phyloP scores from a whole-genome alignment of 2,888 invertebrate species.

The Eilema sororculum region DNA sequence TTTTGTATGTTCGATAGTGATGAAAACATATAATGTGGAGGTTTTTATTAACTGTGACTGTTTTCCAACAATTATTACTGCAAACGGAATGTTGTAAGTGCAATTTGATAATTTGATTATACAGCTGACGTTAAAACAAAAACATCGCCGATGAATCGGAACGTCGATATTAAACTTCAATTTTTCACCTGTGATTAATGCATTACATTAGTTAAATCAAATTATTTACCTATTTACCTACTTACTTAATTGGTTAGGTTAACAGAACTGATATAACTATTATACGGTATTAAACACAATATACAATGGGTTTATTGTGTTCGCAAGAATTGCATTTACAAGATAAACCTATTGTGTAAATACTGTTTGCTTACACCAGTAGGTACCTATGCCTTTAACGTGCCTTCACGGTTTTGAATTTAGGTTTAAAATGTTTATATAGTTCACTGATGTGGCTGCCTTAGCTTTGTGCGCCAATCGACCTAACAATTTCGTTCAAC shows the following conservation, averaged over 20 bases:
- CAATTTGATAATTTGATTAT: slow-evolving; percentile 39
- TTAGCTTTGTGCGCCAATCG: too few species aligned
- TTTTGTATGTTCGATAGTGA: slow-evolving; percentile 34
- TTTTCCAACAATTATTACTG: slow-evolving; percentile 50
- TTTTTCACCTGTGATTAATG: slow-evolving; percentile 31
- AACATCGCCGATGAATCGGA: slow-evolving; percentile 30
- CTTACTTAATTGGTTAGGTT: slow-evolving; percentile 23
- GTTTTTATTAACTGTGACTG: slow-evolving; percentile 43
- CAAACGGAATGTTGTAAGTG: slow-evolving; percentile 59
- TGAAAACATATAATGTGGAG: slow-evolving; percentile 50
- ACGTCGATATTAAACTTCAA: slow-evolving; percentile 32
- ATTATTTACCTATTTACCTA: slow-evolving; percentile 19
- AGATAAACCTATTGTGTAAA: too few species aligned
- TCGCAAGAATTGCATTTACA: not conserved
- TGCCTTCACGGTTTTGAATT: too few species aligned
- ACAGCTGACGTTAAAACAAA: slow-evolving; percentile 34
- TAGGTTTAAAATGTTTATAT: too few species aligned
- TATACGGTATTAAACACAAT: not conserved
- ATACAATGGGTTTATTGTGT: not conserved
- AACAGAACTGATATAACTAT: not conserved
- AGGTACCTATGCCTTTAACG: too few species aligned
- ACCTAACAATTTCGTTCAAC: too few species aligned
- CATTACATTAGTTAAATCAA: slow-evolving; percentile 32
- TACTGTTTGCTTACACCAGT: too few species aligned
- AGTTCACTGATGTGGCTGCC: too few species aligned